Conservation (phyloP, 1,140 invertebrate genomes). For the Sarcophaga bullata region DNA sequence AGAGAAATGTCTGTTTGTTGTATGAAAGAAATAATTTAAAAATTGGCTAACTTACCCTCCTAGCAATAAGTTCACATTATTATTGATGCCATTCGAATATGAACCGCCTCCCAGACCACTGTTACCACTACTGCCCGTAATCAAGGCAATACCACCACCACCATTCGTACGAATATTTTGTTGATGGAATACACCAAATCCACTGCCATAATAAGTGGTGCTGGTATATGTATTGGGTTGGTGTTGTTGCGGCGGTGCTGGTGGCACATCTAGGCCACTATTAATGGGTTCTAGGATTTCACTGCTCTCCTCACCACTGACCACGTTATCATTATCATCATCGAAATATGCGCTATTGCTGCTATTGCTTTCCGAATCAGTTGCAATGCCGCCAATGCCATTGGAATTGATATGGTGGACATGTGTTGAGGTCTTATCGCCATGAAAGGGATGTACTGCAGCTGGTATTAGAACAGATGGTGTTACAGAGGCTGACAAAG, state of each 20-base stretch:
- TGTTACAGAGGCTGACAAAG: constrained; percentile 28
- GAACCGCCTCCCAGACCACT: constrained; percentile 52
- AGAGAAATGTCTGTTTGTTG: too few relatives aligned
- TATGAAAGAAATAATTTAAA: too few relatives aligned
- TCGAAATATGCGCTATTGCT: background rate
- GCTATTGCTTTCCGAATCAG: background rate
- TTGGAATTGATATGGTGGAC: background rate
- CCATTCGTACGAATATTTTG: constrained; percentile 51
- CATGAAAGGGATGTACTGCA: background rate
- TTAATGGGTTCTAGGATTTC: background rate
- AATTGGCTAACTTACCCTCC: constrained; percentile 68
- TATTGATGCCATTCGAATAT: constrained; percentile 67
- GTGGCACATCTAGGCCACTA: background rate
- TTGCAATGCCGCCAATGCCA: background rate
- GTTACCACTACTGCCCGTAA: constrained; percentile 49
- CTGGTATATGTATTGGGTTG: constrained; percentile 41
- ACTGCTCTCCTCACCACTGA: constrained; percentile 5
- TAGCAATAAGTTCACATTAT: constrained; percentile 72
- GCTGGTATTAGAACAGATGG: background rate
- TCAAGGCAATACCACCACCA: constrained; percentile 42
- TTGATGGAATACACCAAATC: constrained; percentile 62
- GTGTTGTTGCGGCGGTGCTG: background rate
- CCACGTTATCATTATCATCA: background rate
- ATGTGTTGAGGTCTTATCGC: background rate
- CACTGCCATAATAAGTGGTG: constrained; percentile 57